Percentiles rank a stretch among this genome's conserved stretches.
phyloP scores from a whole-genome alignment of 30 jellyfish, hydroid and myxozoan genomes.

The Chrysaora quinquecirrha region DNA sequence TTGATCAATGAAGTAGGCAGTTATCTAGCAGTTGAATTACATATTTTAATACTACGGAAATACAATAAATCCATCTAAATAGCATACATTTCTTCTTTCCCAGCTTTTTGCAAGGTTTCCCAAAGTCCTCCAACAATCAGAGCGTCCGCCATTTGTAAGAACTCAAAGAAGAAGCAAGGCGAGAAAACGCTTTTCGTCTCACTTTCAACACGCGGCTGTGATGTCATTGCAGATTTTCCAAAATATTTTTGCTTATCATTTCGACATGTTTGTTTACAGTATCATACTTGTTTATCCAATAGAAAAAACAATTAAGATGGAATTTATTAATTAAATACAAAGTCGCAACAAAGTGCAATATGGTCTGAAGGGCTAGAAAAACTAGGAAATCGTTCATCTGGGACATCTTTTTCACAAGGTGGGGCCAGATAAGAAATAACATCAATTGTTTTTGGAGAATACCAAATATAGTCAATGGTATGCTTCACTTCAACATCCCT shows the following conservation, averaged over 20 bases:
- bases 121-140: constrained; percentile 71
- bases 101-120: constrained; percentile 64
- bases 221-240: too few species aligned
- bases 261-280: too few species aligned
- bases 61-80: neutral
- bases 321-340: constrained; percentile 8
- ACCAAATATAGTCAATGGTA: constrained; percentile 86
- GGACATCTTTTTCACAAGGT: constrained; percentile 71
- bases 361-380: constrained; percentile 78
- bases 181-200: constrained; percentile 43
- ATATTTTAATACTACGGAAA: too few species aligned
- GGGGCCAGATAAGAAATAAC: constrained; percentile 59
- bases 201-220: neutral
- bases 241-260: too few species aligned
- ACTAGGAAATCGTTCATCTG: constrained; percentile 75
- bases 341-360: constrained; percentile 80
- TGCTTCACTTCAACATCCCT: constrained; percentile 66
- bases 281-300: too few species aligned
- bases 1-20: too few species aligned
- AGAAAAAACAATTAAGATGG: too few species aligned
- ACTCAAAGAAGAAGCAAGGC: neutral
- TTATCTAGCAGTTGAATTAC: too few species aligned
- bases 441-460: constrained; percentile 22
- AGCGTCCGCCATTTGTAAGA: constrained; percentile 63
- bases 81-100: constrained; percentile 58